Conservation (phyloP, 2,113 vertebrate genomes). For the Pseudorhombus dupliciocellatus region DNA sequence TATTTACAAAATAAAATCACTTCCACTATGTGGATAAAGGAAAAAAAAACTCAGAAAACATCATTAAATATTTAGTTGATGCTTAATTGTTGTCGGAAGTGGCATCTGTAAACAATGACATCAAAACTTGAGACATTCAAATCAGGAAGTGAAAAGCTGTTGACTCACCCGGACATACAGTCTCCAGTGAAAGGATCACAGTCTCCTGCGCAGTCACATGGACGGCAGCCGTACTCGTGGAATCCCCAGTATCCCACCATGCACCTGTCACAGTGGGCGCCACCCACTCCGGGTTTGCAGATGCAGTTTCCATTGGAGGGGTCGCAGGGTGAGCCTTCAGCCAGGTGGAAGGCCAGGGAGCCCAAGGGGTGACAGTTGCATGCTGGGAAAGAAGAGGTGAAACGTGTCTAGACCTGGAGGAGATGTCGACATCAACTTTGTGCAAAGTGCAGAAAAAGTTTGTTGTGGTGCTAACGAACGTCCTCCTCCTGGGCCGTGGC, state of each 20-base stretch:
- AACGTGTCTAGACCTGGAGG: neutral
- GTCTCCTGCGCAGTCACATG: constrained; percentile 91
- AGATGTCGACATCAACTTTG: neutral
- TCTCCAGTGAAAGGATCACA: constrained; percentile 92
- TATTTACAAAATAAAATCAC: neutral
- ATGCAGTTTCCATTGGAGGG: constrained; percentile 90
- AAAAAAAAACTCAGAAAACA: too few relatives aligned
- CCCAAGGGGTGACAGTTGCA: constrained; percentile 91
- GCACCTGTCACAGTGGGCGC: constrained; percentile 89
- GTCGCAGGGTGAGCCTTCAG: constrained; percentile 82
- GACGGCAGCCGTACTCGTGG: constrained; percentile 88
- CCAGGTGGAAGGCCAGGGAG: constrained; percentile 83
- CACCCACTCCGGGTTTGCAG: constrained; percentile 93
- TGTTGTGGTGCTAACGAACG: too few relatives aligned
- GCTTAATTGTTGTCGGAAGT: too few relatives aligned
- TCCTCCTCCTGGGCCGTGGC: neutral
- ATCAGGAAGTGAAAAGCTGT: neutral
- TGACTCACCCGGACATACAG: constrained; percentile 86
- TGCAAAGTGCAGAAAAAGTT: too few relatives aligned
- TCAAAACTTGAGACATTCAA: too few relatives aligned
- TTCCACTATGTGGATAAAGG: too few relatives aligned
- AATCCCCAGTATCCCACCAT: constrained; percentile 98
- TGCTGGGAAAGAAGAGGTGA: constrained; percentile 70
- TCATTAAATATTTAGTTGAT: too few relatives aligned
- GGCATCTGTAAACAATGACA: too few relatives aligned